phyloP scores from a whole-genome alignment of 2,797 vertebrate species.

The Sylvilagus floridanus region DNA sequence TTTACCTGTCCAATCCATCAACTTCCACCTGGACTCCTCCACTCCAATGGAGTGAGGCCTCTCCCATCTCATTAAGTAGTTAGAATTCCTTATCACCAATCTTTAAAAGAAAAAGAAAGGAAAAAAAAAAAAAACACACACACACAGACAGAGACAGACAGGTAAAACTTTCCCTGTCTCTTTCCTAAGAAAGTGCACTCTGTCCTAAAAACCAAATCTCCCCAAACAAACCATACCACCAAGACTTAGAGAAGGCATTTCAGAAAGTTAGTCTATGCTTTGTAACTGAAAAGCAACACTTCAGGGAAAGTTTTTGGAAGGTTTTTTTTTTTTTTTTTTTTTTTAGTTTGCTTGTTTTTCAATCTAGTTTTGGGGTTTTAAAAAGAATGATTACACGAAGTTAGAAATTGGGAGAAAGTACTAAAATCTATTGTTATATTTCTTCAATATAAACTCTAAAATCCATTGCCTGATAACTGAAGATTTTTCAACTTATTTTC shows the following conservation, averaged over 20 bases:
- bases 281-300: conserved; percentile 57
- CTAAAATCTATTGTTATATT: not conserved
- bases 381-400: conserved; percentile 34
- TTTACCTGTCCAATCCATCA: conserved; percentile 96
- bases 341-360: not conserved
- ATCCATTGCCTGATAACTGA: not conserved
- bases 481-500: conserved; percentile 34
- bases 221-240: conserved; percentile 66
- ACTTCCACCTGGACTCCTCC: conserved; percentile 93
- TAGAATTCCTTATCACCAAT: conserved; percentile 92
- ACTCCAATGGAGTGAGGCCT: conserved; percentile 91
- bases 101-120: conserved; percentile 87
- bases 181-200: conserved; percentile 78
- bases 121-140: conserved; percentile 8
- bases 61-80: conserved; percentile 92
- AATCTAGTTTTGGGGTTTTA: conserved; percentile 49
- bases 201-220: conserved; percentile 74
- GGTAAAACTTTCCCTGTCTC: conserved; percentile 84
- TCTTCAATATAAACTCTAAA: conserved; percentile 57
- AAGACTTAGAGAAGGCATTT: conserved; percentile 60
- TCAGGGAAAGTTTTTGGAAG: conserved; percentile 42
- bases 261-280: conserved; percentile 66
- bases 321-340: not conserved
- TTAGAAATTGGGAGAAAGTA: conserved; percentile 1
- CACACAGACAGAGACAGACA: conserved; percentile 50